phyloP scores from a whole-genome alignment of 2,888 invertebrate species.

The Coenonympha arcania region DNA sequence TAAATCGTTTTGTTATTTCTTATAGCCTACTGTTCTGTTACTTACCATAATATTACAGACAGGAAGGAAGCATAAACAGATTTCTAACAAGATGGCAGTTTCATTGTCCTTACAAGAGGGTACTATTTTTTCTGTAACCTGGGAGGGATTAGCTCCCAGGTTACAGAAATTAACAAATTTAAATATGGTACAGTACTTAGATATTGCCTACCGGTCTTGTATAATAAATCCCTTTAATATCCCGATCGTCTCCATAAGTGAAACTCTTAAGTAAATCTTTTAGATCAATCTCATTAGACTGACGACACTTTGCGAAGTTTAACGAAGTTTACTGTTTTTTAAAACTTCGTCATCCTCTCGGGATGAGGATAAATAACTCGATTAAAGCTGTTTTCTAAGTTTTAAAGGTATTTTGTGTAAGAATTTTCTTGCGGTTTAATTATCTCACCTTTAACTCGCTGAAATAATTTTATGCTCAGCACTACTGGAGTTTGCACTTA shows the following conservation, averaged over 20 bases:
- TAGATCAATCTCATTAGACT: conserved; percentile 51
- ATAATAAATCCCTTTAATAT: conserved; percentile 10
- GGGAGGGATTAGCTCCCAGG: no score
- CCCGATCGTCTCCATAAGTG: conserved; percentile 15
- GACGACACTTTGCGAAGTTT: conserved; percentile 41
- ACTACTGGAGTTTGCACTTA: no score
- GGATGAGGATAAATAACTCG: conserved; percentile 32
- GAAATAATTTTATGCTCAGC: no score
- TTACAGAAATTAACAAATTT: no score
- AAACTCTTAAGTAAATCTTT: conserved; percentile 38
- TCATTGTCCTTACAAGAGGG: no score
- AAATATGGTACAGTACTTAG: neutral
- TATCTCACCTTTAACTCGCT: no score
- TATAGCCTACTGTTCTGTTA: no score
- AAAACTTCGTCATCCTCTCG: conserved; percentile 31
- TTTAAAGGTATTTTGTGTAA: neutral
- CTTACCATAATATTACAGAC: no score
- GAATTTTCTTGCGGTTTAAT: neutral
- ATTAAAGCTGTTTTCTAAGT: conserved; percentile 26
- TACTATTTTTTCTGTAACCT: no score
- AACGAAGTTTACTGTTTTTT: conserved; percentile 34
- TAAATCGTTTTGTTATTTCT: no score
- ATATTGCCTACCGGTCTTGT: neutral
- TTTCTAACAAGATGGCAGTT: no score
- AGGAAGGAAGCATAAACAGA: no score